These are phyloP conservation scores for Philonicus albiceps DNA, from an alignment of 2,888 invertebrate genomes.

Conservation along the genomic window DNA sequence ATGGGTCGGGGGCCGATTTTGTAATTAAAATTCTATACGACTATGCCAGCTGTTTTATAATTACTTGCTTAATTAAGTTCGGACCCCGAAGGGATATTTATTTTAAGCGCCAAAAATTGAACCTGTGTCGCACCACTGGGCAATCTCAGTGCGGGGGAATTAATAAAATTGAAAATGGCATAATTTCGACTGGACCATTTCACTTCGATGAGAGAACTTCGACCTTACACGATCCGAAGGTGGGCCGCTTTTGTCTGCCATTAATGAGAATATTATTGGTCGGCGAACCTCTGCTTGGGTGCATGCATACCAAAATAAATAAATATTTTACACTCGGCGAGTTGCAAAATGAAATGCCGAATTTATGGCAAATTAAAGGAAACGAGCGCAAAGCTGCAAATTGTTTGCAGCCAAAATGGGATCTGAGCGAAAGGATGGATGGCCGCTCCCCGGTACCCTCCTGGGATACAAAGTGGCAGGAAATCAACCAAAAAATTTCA, in stretches of 20 bases:
- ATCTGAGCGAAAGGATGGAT: not conserved
- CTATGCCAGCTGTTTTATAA: not conserved
- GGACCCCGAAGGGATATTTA: not conserved
- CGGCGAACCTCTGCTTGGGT: not conserved
- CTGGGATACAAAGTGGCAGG: conserved; percentile 2
- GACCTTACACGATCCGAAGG: not conserved
- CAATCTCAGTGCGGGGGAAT: not conserved
- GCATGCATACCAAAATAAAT: not conserved
- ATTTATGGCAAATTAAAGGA: conserved; percentile 4
- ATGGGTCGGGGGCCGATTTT: not conserved
- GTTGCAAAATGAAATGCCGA: not conserved
- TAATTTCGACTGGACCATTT: not conserved
- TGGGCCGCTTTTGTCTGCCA: not conserved
- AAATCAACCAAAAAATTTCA: conserved; percentile 37
- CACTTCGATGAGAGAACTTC: not conserved
- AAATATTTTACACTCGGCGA: conserved; percentile 1
- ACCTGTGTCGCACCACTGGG: not conserved
- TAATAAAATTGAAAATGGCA: not conserved
- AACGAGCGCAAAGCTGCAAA: not conserved
- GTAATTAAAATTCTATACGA: not conserved
- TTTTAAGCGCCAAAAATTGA: not conserved
- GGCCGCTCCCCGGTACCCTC: not conserved
- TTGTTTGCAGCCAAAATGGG: not conserved
- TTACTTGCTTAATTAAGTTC: not conserved
- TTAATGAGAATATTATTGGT: not conserved